These are phyloP conservation scores for Spongilla lacustris DNA, from an alignment of 37 sponge, comb jelly and placozoan genomes.

Conservation along the genomic window DNA sequence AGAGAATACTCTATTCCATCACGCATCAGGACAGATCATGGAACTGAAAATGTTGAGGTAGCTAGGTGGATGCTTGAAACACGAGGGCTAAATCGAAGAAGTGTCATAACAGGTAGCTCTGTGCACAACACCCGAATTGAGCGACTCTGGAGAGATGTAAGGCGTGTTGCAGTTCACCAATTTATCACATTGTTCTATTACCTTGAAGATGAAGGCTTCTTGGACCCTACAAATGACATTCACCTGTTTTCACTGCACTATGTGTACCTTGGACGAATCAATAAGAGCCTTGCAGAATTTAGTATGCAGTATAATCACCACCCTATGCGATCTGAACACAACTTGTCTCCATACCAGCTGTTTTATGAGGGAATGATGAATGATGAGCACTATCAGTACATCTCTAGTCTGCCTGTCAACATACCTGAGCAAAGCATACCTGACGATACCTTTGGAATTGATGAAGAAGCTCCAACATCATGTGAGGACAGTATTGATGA, in stretches of 20 bases:
- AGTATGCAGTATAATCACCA: constrained; percentile 18
- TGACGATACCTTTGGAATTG: background rate
- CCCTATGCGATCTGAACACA: constrained; percentile 32
- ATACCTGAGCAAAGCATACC: background rate
- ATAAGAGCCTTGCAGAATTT: constrained; percentile 14
- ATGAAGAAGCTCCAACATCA: background rate
- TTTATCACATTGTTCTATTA: constrained; percentile 18
- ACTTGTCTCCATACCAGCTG: constrained; percentile 33
- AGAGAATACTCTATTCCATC: constrained; percentile 17
- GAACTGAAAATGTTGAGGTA: constrained; percentile 52
- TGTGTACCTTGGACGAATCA: constrained; percentile 34
- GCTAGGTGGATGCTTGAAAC: constrained; percentile 26
- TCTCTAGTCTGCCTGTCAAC: background rate
- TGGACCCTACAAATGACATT: constrained; percentile 35
- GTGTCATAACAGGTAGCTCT: constrained; percentile 46
- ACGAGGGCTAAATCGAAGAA: constrained; percentile 8
- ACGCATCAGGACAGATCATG: constrained; percentile 27
- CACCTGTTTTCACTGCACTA: constrained; percentile 38
- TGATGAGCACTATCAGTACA: background rate
- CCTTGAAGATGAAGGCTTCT: constrained; percentile 5
- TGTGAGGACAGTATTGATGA: background rate
- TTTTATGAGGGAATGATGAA: constrained; percentile 1
- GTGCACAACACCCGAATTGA: constrained; percentile 39
- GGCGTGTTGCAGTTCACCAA: constrained; percentile 13
- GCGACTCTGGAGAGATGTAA: constrained; percentile 45